Evolutionary conservation across 2,888 invertebrate genomes (phyloP), one percentile per base, ranked within the genome.

Genomic region (Acronicta psi): DNA sequence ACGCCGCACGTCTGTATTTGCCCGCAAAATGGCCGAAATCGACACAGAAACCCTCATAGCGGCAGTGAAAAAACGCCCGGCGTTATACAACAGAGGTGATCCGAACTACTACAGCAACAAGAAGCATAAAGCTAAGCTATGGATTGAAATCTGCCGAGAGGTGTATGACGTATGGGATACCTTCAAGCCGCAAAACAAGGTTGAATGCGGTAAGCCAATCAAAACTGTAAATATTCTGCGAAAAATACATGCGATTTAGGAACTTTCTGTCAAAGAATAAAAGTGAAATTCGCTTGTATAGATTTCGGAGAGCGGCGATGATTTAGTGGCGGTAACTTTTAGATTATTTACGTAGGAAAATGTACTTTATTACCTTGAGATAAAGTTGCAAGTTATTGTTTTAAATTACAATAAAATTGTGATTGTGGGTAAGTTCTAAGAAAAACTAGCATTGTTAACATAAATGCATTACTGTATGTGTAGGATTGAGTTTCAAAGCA

Each of bases 81-180:
- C 81, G 4, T 59, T 90, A 46, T 89, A 87, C 65, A 81, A 83
- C 46, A 86, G 80, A 45, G 79, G 77, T 11, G 82, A 87, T 42
- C 63, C 80, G 0, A 75, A 77, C 43, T 85, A 86, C 57, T 82
- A 79, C 41, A 79, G 76, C 51, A 80, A 84, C 54, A 83, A 81
- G 46, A 83, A 81, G 53, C 71, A 80, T 29, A 89, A 85, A 54
- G 66, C 82, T 11, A 77, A 77, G 45, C 57, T 87, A 54, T 90
- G 89, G 89, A 73, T 72, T 9, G 87, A 86, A 16, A 80, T 87
- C 11, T 83, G 85, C 57, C 71, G 70, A 45, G 88, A 88, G 41
- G 81, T 89, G n/a, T 75, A 75, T 40, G 56, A 71, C 2, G 75
- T 76, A 49, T 89, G 85, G 85, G 84, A 84, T 0, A 53, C 73